A percentile compares a stretch with the other conserved stretches of the same genome.
phyloP scores from a whole-genome alignment of 37 sponge, comb jelly and placozoan species.

The Mnemiopsis leidyi region DNA sequence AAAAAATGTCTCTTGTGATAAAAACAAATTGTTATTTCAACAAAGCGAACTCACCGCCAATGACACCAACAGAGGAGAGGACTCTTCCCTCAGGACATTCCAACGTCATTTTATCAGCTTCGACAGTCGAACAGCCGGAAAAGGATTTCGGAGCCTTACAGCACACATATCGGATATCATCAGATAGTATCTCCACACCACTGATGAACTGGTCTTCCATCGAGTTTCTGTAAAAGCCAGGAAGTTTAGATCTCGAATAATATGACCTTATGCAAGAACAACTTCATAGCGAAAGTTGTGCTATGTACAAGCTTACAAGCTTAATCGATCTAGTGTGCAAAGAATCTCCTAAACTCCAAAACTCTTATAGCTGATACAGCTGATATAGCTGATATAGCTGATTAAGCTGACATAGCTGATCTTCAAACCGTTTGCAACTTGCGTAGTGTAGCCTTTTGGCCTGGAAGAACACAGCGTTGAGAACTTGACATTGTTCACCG shows the following conservation, averaged over 20 bases:
- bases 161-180: neutral
- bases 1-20: too few species aligned
- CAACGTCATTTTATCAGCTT: neutral
- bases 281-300: too few species aligned
- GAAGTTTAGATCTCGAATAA: too few species aligned
- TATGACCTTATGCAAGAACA: too few species aligned
- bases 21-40: too few species aligned
- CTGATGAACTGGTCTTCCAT: neutral
- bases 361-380: too few species aligned
- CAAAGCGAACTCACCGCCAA: neutral
- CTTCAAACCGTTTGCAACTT: neutral
- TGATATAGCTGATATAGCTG: too few species aligned
- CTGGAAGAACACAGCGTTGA: neutral
- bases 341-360: too few species aligned
- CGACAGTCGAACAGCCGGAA: neutral
- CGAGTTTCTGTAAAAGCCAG: neutral
- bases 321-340: too few species aligned
- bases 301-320: too few species aligned
- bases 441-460: neutral
- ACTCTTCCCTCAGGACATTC: neutral
- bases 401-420: too few species aligned
- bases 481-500: neutral
- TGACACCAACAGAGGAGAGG: neutral
- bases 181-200: neutral
- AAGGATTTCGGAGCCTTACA: constrained; percentile 9